Evolutionary conservation across 37 sponge, comb jelly and placozoan species (phyloP).

Genomic region (Petrosia ficiformis): DNA sequence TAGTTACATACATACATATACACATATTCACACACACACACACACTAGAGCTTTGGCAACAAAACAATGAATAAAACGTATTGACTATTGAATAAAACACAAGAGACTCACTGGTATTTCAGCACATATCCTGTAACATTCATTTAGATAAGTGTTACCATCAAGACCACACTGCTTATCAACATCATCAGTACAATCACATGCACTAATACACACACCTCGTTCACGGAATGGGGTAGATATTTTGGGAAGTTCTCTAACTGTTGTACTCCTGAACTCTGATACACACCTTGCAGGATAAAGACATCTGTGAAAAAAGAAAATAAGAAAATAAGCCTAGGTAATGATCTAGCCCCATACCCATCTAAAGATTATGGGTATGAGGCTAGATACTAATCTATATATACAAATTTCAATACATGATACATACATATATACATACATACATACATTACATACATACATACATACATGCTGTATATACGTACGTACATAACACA

Average conservation of each 20-base stretch:
- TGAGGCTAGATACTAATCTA: not conserved
- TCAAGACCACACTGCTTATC: conserved; percentile 29
- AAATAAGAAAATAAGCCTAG: not conserved
- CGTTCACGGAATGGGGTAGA: not conserved
- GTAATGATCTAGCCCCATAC: too few species aligned
- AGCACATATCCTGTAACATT: conserved; percentile 37
- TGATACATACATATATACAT: not conserved
- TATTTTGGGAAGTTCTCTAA: not conserved
- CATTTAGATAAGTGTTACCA: conserved; percentile 43
- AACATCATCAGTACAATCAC: conserved; percentile 2
- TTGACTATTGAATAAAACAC: too few species aligned
- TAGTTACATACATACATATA: too few species aligned
- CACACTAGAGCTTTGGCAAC: too few species aligned
- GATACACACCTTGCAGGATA: not conserved
- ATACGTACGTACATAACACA: too few species aligned
- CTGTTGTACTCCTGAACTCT: not conserved
- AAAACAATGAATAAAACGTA: too few species aligned
- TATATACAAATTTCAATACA: not conserved
- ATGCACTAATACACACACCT: conserved; percentile 35
- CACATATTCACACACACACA: too few species aligned
- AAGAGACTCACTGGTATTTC: conserved; percentile 28
- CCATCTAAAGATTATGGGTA: not conserved
- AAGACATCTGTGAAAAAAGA: not conserved
- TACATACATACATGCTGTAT: too few species aligned
- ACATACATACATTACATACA: too few species aligned